phyloP scores from a whole-genome alignment of 2,888 invertebrate species.

The Trissolcus japonicus region DNA sequence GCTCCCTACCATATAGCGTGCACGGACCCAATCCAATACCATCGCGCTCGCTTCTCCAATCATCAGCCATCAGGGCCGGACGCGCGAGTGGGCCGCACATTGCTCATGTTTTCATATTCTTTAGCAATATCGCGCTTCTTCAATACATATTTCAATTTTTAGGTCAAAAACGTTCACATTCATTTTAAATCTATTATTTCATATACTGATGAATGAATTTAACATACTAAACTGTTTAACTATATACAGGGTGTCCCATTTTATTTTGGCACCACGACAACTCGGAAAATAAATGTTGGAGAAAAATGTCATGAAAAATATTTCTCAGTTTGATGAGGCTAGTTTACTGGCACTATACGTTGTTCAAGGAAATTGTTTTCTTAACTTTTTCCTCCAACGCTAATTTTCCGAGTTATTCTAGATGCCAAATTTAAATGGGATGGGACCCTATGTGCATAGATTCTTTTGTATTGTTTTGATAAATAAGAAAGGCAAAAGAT shows the following conservation, averaged over 20 bases:
- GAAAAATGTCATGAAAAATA: no score
- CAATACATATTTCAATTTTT: neutral
- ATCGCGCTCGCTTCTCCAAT: constrained; percentile 45
- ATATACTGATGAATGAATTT: neutral
- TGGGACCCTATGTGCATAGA: no score
- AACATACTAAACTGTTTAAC: neutral
- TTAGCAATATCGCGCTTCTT: constrained; percentile 3
- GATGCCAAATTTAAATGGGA: no score
- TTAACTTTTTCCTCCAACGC: no score
- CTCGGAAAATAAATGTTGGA: no score
- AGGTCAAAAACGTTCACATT: neutral
- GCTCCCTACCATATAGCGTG: constrained; percentile 59
- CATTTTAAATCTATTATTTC: neutral
- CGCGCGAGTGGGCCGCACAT: constrained; percentile 31
- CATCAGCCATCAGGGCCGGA: constrained; percentile 8
- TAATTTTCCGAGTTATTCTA: no score
- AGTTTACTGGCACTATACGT: no score
- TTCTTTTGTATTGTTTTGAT: no score
- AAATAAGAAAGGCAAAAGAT: no score
- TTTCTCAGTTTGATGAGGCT: no score
- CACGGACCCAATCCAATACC: constrained; percentile 11
- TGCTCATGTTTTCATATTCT: constrained; percentile 1
- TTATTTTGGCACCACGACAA: neutral
- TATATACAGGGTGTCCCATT: neutral
- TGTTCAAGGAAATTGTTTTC: no score